These are phyloP conservation scores for Episyrphus balteatus DNA, from an alignment of 1,140 invertebrate genomes.

Conservation along the genomic window DNA sequence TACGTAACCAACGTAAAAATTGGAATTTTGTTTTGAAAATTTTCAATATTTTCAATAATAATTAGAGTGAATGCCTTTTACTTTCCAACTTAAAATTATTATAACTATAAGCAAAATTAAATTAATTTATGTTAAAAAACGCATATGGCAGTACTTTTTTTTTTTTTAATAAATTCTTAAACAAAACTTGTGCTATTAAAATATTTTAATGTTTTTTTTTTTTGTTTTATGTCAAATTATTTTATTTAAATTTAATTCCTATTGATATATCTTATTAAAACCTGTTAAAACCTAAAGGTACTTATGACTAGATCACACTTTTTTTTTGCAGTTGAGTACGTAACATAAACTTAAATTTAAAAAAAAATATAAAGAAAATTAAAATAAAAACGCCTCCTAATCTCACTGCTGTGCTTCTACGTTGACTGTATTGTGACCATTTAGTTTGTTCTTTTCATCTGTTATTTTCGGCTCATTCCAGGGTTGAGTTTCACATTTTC, in stretches of 20 bases:
- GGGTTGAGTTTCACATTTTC: conserved; percentile 47
- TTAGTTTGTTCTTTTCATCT: conserved; percentile 1
- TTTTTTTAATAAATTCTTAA: not conserved
- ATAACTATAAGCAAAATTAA: too few species aligned
- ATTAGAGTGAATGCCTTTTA: too few species aligned
- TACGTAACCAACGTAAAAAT: too few species aligned
- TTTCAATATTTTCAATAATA: too few species aligned
- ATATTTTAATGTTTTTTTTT: conserved; percentile 12
- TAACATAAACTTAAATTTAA: conserved; percentile 9
- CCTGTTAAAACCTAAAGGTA: not conserved
- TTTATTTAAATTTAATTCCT: conserved; percentile 2
- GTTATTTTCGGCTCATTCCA: conserved; percentile 45
- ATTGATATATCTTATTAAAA: not conserved
- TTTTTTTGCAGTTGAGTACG: conserved; percentile 10
- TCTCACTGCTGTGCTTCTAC: conserved; percentile 6
- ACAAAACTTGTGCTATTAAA: not conserved
- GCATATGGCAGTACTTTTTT: conserved; percentile 25
- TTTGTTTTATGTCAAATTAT: too few species aligned
- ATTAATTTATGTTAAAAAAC: conserved; percentile 17
- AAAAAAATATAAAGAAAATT: conserved; percentile 14
- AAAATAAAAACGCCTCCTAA: conserved; percentile 13
- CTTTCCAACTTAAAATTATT: too few species aligned
- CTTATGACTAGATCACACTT: conserved; percentile 8
- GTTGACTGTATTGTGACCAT: not conserved
- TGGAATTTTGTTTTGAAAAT: too few species aligned